phyloP scores from a whole-genome alignment of 1,140 invertebrate genomes.

The Berghia stephanieae region DNA sequence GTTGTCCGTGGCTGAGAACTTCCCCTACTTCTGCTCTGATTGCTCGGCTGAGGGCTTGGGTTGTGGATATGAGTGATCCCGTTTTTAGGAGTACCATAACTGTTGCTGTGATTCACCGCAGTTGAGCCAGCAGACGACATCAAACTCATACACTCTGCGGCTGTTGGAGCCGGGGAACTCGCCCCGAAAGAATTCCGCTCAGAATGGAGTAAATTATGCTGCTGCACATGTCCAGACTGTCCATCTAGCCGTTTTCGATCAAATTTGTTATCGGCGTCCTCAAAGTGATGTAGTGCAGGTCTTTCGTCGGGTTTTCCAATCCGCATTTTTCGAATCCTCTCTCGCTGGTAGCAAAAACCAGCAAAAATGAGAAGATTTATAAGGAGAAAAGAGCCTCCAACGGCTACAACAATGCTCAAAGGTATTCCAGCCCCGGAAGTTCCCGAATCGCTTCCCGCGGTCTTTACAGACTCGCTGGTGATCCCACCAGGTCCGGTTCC shows the following conservation, averaged over 20 bases:
- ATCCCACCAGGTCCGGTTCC: not conserved
- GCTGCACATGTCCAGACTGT: too few relatives aligned
- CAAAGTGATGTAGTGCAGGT: slow-evolving; percentile 16
- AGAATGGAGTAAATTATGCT: too few relatives aligned
- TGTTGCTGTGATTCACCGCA: not conserved
- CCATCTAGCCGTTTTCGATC: too few relatives aligned
- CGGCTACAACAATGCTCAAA: slow-evolving; percentile 82
- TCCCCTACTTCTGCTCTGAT: slow-evolving; percentile 18
- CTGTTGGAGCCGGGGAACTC: not conserved
- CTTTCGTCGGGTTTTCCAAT: not conserved
- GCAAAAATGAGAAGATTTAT: slow-evolving; percentile 92
- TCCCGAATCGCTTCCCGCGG: not conserved
- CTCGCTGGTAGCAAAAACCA: slow-evolving; percentile 91
- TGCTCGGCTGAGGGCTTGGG: slow-evolving; percentile 14
- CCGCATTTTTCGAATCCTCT: slow-evolving; percentile 71
- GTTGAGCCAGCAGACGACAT: slow-evolving; percentile 17
- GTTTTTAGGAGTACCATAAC: not conserved
- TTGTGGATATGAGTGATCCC: slow-evolving; percentile 30
- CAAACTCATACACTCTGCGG: not conserved
- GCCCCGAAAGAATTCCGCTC: not conserved
- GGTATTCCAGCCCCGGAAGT: slow-evolving; percentile 31
- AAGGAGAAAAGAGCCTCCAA: slow-evolving; percentile 88
- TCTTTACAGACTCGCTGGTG: not conserved
- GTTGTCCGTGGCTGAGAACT: slow-evolving; percentile 17
- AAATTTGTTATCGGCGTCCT: slow-evolving; percentile 38